Evolutionary conservation across 2,113 vertebrate genomes (phyloP), one percentile per base, ranked within the genome.

Genomic region (Nesogale talazaci): DNA sequence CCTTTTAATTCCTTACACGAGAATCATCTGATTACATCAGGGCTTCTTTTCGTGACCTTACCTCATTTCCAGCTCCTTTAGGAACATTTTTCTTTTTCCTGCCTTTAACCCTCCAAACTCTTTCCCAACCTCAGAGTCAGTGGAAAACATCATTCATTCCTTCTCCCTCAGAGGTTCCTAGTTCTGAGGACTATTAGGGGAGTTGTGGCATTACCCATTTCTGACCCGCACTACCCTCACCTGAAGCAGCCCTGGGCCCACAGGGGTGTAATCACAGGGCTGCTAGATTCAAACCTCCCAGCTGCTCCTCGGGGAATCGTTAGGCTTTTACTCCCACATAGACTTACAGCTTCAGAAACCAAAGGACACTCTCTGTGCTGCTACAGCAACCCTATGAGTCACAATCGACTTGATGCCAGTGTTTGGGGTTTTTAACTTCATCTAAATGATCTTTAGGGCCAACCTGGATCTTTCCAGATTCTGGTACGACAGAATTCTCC

Each of bases 401-500:
- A n/a, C n/a, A n/a, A n/a, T n/a, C n/a, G n/a, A n/a, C n/a, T n/a
- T n/a, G n/a, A n/a, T n/a, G n/a, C n/a, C n/a, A n/a, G n/a, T n/a
- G n/a, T n/a, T n/a, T n/a, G n/a, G n/a, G n/a, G n/a, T 52, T 52
- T 25, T 22, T 5, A 86, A 90, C 20, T 27, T 94, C 19, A 90
- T 34, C 27, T 65, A 74, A 92, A 42, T 86, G 63, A 88, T 79
- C 63, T 94, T 56, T 74, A 83, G n/a, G 61, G 23, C 85, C 59
- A 79, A 46, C 65, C 25, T 90, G 31, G 36, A 86, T 22, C 25
- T 88, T 16, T 94, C 34, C 29, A 90, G 70, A 65, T 15, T 92
- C 36, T 93, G 34, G 20, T 93, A 46, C 70, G 94, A 59, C 74
- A 23, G 36, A 4, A 79, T 65, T 95, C 93, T 92, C 77, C 88